Conservation (phyloP, 2,797 vertebrate genomes). For the Siniperca obscura region DNA sequence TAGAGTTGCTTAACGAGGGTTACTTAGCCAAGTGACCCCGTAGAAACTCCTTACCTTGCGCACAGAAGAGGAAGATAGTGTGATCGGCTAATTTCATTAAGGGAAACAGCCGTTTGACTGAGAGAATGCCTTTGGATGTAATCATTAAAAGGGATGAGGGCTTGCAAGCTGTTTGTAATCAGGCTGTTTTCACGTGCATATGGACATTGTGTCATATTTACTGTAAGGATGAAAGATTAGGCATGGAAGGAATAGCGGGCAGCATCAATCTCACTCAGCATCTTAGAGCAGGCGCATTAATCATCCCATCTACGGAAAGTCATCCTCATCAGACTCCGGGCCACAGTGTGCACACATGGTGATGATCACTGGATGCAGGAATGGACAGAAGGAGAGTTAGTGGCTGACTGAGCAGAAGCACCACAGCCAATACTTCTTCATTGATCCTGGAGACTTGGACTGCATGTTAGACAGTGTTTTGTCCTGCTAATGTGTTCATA, state of each 20-base stretch:
- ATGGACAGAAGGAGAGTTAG: constrained; percentile 80
- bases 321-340: constrained; percentile 72
- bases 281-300: constrained; percentile 79
- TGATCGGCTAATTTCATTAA: constrained; percentile 80
- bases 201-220: constrained; percentile 84
- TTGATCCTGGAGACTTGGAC: constrained; percentile 73
- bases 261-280: constrained; percentile 84
- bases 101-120: constrained; percentile 73
- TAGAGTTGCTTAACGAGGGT: constrained; percentile 81
- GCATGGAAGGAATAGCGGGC: constrained; percentile 71
- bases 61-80: constrained; percentile 60
- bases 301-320: constrained; percentile 80
- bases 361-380: constrained; percentile 58
- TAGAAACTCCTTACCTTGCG: constrained; percentile 65
- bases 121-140: constrained; percentile 75
- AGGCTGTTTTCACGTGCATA: constrained; percentile 71
- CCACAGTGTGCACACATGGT: constrained; percentile 60
- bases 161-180: constrained; percentile 83
- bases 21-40: constrained; percentile 82
- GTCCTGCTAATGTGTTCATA: constrained; percentile 71
- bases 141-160: constrained; percentile 78
- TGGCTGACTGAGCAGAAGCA: constrained; percentile 76
- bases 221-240: constrained; percentile 86
- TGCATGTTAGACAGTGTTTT: constrained; percentile 61
- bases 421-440: constrained; percentile 72